Evolutionary conservation across 2,113 vertebrate species (phyloP), one percentile per base, ranked within the genome.

Genomic region (Nycticorax nycticorax): DNA sequence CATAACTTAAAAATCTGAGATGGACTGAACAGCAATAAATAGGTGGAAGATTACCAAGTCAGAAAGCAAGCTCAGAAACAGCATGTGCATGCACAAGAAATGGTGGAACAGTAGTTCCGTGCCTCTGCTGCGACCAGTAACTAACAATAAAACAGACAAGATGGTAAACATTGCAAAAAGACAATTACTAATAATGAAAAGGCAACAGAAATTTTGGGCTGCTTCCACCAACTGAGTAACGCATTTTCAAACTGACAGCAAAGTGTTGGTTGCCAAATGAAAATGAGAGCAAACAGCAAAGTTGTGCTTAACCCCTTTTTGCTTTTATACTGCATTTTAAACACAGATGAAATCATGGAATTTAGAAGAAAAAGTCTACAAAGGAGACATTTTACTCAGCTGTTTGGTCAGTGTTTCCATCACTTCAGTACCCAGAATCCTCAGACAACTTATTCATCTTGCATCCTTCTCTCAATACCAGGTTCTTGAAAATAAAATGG

Each of bases 381-480:
- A 93, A 96, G 95, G 60, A 81, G 91, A 91, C 93, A 94, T 95
- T 94, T 86, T 91, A 22, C 71, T 97, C 87, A 77, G 91, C 88
- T 80, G 21, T 67, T 93, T 30, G 80, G 37, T 96, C 94, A 96
- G 75, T 76, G 74, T 96, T 96, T 95, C 97, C 95, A 96, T 85
- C 93, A 85, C 97, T 95, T 97, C 97, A 97, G 95, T 96, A 97
- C 88, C 97, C 95, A 94, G 92, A 92, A 91, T 85, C 86, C 94
- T 88, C 84, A 76, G 56, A 73, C 56, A 90, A 95, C 60, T 93
- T 75, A 77, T 82, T 93, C 82, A 76, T 50, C 86, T 81, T 14
- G 72, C 79, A 92, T 37, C 69, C 88, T 85, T 55, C 35, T 47
- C 89, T 95, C 95, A 79, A 9, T 23, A 87, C 43, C 74, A 35